Evolutionary conservation across 2,888 invertebrate genomes (phyloP).

Genomic region (Tachystola acroxantha): DNA sequence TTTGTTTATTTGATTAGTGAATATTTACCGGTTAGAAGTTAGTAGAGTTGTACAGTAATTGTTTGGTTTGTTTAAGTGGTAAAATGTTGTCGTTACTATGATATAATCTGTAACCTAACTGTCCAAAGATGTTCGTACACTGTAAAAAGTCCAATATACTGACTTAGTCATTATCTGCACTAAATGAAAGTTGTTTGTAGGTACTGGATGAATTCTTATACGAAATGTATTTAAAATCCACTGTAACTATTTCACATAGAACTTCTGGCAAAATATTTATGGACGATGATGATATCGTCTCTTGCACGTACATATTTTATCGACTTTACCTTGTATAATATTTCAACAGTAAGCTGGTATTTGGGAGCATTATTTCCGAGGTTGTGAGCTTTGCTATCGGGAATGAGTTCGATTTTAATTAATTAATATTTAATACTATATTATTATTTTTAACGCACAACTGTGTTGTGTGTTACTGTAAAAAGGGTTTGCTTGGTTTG

Average conservation of each 20-base stretch:
- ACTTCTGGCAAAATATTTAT: conserved; percentile 3
- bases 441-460: conserved; percentile 66
- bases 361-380: conserved; percentile 77
- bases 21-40: not conserved
- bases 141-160: conserved; percentile 19
- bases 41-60: not conserved
- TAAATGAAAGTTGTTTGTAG: conserved; percentile 26
- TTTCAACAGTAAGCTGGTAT: conserved; percentile 71
- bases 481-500: conserved; percentile 70
- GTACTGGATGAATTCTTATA: conserved; percentile 1
- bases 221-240: not conserved
- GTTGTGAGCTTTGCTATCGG: conserved; percentile 75
- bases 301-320: conserved; percentile 25
- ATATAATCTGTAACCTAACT: conserved; percentile 33
- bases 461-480: conserved; percentile 65
- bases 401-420: conserved; percentile 68
- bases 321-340: conserved; percentile 52
- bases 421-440: conserved; percentile 49
- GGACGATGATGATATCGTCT: conserved; percentile 5
- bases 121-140: conserved; percentile 21
- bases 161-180: conserved; percentile 40
- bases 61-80: not conserved
- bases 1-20: not conserved
- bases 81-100: not conserved
- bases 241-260: conserved; percentile 5